These are phyloP conservation scores for Sinosuthora webbiana DNA, from an alignment of 2,113 vertebrate genomes.

Conservation along the genomic window DNA sequence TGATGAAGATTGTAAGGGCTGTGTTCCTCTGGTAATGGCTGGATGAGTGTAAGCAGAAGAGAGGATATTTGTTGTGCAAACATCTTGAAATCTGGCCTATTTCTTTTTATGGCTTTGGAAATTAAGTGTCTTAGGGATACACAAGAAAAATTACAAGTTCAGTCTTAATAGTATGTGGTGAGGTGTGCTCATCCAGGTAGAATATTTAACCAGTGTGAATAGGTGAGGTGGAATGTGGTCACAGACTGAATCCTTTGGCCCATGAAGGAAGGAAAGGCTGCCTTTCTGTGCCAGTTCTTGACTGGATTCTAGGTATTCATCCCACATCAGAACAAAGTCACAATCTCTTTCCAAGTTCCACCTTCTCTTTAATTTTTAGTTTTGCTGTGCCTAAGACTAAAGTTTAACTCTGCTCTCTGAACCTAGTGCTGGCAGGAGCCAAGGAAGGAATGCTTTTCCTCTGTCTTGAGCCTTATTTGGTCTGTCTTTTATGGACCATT, in stretches of 20 bases:
- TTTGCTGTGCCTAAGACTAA: neutral
- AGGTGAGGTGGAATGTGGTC: neutral
- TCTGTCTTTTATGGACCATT: constrained; percentile 76
- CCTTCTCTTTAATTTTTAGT: neutral
- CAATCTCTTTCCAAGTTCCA: neutral
- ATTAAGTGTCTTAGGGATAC: neutral
- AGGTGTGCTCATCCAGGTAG: no score
- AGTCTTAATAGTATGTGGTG: no score
- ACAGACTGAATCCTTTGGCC: neutral
- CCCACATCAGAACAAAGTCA: neutral
- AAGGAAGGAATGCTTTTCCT: constrained; percentile 48
- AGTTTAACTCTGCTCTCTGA: constrained; percentile 39
- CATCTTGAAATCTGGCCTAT: neutral
- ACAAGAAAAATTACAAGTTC: neutral
- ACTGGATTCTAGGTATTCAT: neutral
- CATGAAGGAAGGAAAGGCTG: neutral
- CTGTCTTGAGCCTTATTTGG: constrained; percentile 30
- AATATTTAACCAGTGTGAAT: neutral
- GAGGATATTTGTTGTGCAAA: neutral
- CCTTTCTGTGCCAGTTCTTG: neutral
- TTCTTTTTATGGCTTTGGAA: neutral
- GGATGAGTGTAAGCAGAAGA: neutral
- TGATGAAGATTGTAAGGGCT: neutral
- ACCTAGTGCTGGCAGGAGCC: neutral
- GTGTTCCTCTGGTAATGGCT: neutral